A percentile compares a stretch with the other conserved stretches of the same genome.
Evolutionary conservation across 2,888 invertebrate genomes (phyloP).

Genomic region (Thera britannica): DNA sequence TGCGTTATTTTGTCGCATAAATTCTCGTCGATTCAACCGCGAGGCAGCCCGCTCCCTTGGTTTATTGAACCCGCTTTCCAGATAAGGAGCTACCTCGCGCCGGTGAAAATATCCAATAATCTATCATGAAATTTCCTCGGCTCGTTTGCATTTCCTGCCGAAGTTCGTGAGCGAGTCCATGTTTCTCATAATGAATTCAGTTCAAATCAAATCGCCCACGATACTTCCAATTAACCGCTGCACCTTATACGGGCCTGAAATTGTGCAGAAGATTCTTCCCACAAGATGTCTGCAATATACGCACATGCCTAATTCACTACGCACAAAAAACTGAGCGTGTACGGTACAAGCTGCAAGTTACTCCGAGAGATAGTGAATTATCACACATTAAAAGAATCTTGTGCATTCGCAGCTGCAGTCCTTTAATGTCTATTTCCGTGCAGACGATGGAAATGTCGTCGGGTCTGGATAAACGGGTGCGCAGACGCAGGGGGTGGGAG

Average conservation of each 20-base stretch:
- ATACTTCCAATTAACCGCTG: conserved; percentile 70
- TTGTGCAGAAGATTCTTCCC: conserved; percentile 56
- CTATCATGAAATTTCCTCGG: conserved; percentile 62
- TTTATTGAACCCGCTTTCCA: conserved; percentile 77
- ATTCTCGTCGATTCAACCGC: conserved; percentile 74
- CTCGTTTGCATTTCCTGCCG: conserved; percentile 70
- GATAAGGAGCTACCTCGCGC: conserved; percentile 68
- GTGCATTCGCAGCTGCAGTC: conserved; percentile 64
- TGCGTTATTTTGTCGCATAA: conserved; percentile 82
- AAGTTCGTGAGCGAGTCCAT: conserved; percentile 66
- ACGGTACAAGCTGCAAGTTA: conserved; percentile 50
- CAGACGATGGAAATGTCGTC: conserved; percentile 77
- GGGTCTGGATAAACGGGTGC: conserved; percentile 72
- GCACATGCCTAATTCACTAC: conserved; percentile 37
- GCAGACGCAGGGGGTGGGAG: conserved; percentile 54
- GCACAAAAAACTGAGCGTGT: conserved; percentile 39
- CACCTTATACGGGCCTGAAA: conserved; percentile 63
- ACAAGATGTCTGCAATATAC: conserved; percentile 43
- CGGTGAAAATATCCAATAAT: conserved; percentile 68
- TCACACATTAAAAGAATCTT: conserved; percentile 79
- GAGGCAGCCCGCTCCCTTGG: conserved; percentile 64
- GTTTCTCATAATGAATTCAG: conserved; percentile 78
- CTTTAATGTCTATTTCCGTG: conserved; percentile 78
- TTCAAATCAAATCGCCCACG: conserved; percentile 81
- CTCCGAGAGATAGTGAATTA: conserved; percentile 64